A percentile compares a stretch with the other conserved stretches of the same genome.
phyloP scores from a whole-genome alignment of 2,888 invertebrate species.

The Mellilla xanthometata region DNA sequence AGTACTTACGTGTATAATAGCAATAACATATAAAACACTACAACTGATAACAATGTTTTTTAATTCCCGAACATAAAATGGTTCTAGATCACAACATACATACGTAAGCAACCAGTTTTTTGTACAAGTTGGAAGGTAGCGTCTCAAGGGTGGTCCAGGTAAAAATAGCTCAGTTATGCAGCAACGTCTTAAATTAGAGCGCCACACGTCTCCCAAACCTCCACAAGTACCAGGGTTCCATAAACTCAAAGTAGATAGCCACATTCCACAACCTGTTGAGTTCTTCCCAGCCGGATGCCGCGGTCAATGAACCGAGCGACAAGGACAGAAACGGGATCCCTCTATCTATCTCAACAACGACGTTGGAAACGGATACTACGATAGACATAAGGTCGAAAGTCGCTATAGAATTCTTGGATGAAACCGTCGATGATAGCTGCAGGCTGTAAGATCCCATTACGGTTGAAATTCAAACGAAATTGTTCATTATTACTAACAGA shows the following conservation, averaged over 20 bases:
- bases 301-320: conserved; percentile 63
- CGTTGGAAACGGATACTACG: conserved; percentile 26
- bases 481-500: conserved; percentile 15
- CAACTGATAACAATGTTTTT: no score
- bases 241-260: conserved; percentile 40
- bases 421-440: conserved; percentile 44
- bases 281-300: conserved; percentile 55
- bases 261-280: conserved; percentile 58
- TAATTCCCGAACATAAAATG: no score
- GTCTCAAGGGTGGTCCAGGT: no score
- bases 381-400: conserved; percentile 26
- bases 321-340: conserved; percentile 66
- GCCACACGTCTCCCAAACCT: conserved; percentile 60
- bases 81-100: no score
- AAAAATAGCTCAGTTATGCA: no score
- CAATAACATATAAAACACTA: no score
- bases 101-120: no score
- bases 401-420: conserved; percentile 32
- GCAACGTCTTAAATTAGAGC: conserved; percentile 6
- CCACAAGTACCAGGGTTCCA: conserved; percentile 60
- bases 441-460: conserved; percentile 40
- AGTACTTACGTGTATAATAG: no score
- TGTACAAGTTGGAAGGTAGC: no score
- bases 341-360: conserved; percentile 44
- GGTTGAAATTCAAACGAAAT: conserved; percentile 23